phyloP scores from a whole-genome alignment of 2,797 vertebrate genomes.

The Synanceia verrucosa region DNA sequence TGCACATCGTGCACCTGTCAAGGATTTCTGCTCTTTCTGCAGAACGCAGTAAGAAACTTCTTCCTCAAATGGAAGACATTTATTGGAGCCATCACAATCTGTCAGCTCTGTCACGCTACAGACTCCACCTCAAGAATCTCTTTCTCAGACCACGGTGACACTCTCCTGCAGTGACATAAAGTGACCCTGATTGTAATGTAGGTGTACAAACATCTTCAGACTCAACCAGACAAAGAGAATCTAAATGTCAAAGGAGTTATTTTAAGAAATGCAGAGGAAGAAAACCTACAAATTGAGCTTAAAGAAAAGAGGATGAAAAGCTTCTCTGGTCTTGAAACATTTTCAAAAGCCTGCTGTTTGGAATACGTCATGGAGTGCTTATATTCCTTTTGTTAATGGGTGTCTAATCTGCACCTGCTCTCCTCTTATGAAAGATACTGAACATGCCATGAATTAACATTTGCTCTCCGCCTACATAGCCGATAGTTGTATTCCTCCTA shows the following conservation, averaged over 20 bases:
- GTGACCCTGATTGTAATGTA: background rate
- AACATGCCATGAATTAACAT: constrained; percentile 6
- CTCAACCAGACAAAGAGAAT: background rate
- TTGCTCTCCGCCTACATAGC: constrained; percentile 9
- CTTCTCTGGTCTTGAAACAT: constrained; percentile 1
- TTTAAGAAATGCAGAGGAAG: background rate
- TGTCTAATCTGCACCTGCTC: constrained; percentile 9
- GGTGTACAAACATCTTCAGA: background rate
- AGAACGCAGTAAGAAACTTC: background rate
- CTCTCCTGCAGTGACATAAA: background rate
- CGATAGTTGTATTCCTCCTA: background rate
- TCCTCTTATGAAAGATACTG: background rate
- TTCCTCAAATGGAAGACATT: background rate
- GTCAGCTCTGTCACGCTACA: background rate
- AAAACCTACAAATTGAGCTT: background rate
- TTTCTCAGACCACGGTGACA: background rate
- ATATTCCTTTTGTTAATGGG: background rate
- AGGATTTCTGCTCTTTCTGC: background rate
- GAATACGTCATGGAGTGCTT: background rate
- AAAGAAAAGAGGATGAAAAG: constrained; percentile 21
- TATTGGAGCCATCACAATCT: background rate
- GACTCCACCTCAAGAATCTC: background rate
- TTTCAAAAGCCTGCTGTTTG: background rate
- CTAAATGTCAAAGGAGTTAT: constrained; percentile 11
- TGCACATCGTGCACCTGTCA: constrained; percentile 1